Evolutionary conservation across 2,113 vertebrate genomes (phyloP).

Genomic region (Gymnobelideus leadbeateri): DNA sequence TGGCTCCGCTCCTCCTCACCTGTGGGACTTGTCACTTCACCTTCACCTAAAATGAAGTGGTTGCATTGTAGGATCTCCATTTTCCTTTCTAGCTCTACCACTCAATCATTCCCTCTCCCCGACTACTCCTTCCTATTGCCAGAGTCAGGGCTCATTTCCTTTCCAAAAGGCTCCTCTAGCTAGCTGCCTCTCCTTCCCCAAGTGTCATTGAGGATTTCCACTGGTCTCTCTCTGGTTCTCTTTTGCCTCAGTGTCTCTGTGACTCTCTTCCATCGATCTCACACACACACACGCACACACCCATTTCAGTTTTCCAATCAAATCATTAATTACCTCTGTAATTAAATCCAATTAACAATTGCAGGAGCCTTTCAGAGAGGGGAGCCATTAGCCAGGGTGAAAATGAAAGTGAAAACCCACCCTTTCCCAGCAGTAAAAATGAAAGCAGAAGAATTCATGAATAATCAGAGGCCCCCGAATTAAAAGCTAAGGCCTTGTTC

Average conservation of each 20-base stretch:
- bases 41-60: neutral
- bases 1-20: neutral
- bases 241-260: constrained; percentile 49
- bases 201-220: neutral
- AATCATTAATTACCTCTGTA: constrained; percentile 77
- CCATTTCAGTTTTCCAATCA: constrained; percentile 71
- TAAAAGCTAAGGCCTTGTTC: constrained; percentile 60
- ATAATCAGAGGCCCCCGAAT: constrained; percentile 56
- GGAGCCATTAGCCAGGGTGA: constrained; percentile 70
- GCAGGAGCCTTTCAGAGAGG: constrained; percentile 69
- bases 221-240: neutral
- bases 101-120: neutral
- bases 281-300: constrained; percentile 45
- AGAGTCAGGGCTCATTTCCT: neutral
- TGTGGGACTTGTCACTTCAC: neutral
- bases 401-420: constrained; percentile 54
- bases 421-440: constrained; percentile 68
- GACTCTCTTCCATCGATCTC: constrained; percentile 63
- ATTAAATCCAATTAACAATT: constrained; percentile 76
- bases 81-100: no score
- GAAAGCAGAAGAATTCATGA: constrained; percentile 47
- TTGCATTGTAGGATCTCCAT: neutral
- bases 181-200: neutral
- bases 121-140: neutral
- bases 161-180: neutral